Evolutionary conservation across 2,888 invertebrate genomes (phyloP).

Genomic region (Epirrhoe alternata): DNA sequence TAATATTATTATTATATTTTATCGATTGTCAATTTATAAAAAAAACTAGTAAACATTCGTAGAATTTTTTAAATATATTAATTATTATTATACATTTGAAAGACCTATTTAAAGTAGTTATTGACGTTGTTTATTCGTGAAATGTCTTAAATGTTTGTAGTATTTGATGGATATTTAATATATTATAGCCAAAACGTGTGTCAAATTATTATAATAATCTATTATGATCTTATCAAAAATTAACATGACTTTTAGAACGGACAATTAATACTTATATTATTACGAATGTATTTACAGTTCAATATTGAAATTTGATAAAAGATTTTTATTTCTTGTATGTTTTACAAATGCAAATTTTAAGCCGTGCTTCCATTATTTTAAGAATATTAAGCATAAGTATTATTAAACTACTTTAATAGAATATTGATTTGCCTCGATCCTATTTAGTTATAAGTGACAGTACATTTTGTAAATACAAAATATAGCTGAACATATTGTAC

Average conservation of each 20-base stretch:
- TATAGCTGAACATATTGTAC: neutral
- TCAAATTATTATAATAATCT: slow-evolving; percentile 21
- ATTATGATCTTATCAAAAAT: neutral
- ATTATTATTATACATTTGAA: slow-evolving; percentile 19
- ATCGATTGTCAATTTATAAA: slow-evolving; percentile 41
- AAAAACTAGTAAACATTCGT: slow-evolving; percentile 52
- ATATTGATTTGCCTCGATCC: slow-evolving; percentile 18
- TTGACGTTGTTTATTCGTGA: slow-evolving; percentile 51
- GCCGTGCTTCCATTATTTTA: slow-evolving; percentile 36
- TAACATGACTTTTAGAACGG: too few relatives aligned
- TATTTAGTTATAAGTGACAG: slow-evolving; percentile 5
- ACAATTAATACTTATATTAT: neutral
- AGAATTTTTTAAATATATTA: slow-evolving; percentile 37
- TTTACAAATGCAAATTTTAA: slow-evolving; percentile 8
- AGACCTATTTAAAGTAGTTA: slow-evolving; percentile 33
- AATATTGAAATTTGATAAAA: neutral
- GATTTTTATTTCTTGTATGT: slow-evolving; percentile 1
- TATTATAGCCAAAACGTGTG: slow-evolving; percentile 26
- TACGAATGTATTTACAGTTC: neutral
- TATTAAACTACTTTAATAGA: slow-evolving; percentile 28
- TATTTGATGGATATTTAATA: slow-evolving; percentile 34
- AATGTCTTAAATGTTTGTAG: slow-evolving; percentile 46
- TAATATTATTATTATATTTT: slow-evolving; percentile 27
- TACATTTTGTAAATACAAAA: slow-evolving; percentile 8
- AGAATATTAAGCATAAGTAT: slow-evolving; percentile 19